These are phyloP conservation scores for Lagorchestes hirsutus DNA, from an alignment of 2,797 vertebrate genomes.

Conservation along the genomic window DNA sequence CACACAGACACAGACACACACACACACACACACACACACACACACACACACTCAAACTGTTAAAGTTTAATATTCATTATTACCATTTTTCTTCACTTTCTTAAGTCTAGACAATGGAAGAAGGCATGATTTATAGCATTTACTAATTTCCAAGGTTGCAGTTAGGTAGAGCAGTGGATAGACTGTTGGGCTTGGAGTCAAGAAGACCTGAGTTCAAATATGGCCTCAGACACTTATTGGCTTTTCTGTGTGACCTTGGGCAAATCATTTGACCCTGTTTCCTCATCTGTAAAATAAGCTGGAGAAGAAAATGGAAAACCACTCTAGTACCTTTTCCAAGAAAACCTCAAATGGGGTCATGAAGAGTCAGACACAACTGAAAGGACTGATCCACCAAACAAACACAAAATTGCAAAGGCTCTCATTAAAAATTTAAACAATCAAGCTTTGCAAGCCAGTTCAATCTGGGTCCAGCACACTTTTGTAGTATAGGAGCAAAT, in stretches of 20 bases:
- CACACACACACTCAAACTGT: too few relatives aligned
- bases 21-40: too few relatives aligned
- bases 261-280: neutral
- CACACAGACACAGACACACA: too few relatives aligned
- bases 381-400: neutral
- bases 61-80: too few relatives aligned
- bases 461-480: neutral
- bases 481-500: neutral
- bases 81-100: neutral
- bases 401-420: neutral
- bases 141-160: neutral
- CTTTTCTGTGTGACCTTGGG: neutral
- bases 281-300: neutral
- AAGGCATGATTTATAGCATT: neutral
- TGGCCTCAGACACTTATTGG: neutral
- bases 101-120: neutral
- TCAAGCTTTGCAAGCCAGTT: neutral
- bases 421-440: neutral
- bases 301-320: neutral
- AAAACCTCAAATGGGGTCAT: neutral
- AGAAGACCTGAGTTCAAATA: neutral
- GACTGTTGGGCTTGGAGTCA: neutral
- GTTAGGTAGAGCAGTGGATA: neutral
- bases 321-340: neutral
- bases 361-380: neutral